These are phyloP conservation scores for Malurus melanocephalus DNA, from an alignment of 2,113 vertebrate genomes.

Conservation along the genomic window DNA sequence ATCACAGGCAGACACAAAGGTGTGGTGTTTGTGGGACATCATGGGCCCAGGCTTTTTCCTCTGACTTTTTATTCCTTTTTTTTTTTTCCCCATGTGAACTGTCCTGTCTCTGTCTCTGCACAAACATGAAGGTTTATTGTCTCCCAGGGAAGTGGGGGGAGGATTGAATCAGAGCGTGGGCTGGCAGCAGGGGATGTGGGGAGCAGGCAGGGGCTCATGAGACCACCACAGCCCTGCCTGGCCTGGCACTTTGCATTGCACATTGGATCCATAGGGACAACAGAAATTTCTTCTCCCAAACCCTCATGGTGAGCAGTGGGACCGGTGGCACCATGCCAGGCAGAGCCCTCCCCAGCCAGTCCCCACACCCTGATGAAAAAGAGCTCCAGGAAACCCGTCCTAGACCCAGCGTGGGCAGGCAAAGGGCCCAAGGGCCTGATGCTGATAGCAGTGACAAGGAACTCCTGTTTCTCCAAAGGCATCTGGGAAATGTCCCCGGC, in stretches of 20 bases:
- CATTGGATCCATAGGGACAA: background rate
- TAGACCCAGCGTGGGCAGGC: background rate
- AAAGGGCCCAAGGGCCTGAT: background rate
- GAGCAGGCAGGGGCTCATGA: background rate
- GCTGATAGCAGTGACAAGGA: background rate
- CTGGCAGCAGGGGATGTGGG: background rate
- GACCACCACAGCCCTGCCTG: background rate
- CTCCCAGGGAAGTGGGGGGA: background rate
- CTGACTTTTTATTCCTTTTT: background rate
- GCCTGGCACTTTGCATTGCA: background rate
- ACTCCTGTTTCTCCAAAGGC: background rate
- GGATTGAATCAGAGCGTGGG: background rate
- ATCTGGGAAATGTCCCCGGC: background rate
- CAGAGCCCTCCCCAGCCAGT: background rate
- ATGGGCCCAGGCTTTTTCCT: background rate
- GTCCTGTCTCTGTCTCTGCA: background rate
- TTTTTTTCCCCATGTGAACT: background rate
- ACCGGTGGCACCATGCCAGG: background rate
- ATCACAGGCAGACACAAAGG: background rate
- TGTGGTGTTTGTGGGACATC: rapidly evolving
- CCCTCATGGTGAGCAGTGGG: background rate
- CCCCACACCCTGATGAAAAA: background rate
- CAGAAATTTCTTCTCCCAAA: background rate
- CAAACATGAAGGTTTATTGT: background rate
- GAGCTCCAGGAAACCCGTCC: background rate